Evolutionary conservation across 2,113 vertebrate genomes (phyloP), one percentile per base, ranked within the genome.

Genomic region (Larimichthys polyactis): DNA sequence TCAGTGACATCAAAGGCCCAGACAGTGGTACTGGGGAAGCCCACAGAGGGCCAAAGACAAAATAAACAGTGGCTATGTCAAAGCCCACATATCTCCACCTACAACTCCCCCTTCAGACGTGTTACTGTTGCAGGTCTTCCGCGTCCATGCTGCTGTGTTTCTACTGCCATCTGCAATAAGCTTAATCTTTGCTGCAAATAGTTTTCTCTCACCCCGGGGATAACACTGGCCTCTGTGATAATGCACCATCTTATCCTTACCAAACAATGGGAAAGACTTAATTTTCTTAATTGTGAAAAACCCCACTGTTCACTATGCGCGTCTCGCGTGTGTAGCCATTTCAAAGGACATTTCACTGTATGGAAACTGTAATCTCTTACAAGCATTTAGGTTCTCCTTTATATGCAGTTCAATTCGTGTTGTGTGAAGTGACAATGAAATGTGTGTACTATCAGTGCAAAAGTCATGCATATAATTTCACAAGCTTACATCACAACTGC

Each of bases 1-100:
- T 93, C 84, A 80, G 88, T 92, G 84, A 90, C 90, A 94, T 94
- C 92, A 94, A 94, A 94, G 92, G 89, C 83, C 87, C 90, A 93
- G 93, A 89, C 91, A 92, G 87, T 81, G 87, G 87, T 86, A 86
- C 84, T 84, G 87, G 77, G 82, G 90, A 87, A 92, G 92, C 87
- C 92, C 91, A 83, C 87, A 67, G 88, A 93, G 90, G 91, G 87
- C 78, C 80, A 36, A 27, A 87, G 90, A 86, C 84, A 82, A 88
- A 92, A 93, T 87, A 94, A 94, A 94, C 84, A 81, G 77, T 73
- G 84, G 83, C 65, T 73, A 83, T 72, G 85, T 88, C 75, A 88
- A 81, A 89, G 83, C 87, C 72, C 83, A 80, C 70, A 57, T 87
- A 85, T 86, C 87, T 73, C 72, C 80, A 79, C 58, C 88, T 51